Conservation (phyloP, 2,797 vertebrate genomes). For the Poeciliopsis turneri region DNA sequence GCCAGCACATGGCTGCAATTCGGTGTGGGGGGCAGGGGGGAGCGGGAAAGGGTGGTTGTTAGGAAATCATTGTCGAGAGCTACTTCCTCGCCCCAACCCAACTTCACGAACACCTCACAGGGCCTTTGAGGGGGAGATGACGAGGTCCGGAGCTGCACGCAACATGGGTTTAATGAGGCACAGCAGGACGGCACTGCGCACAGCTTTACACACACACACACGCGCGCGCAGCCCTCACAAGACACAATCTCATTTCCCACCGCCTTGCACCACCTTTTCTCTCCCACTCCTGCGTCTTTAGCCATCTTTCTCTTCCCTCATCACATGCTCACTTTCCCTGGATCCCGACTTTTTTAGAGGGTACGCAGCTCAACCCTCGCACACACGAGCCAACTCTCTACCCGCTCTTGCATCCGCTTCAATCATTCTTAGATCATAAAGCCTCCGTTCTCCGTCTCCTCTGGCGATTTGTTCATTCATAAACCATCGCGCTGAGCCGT, state of each 20-base stretch:
- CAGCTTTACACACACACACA: conserved; percentile 29
- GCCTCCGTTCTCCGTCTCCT: conserved; percentile 65
- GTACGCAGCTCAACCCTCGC: conserved; percentile 7
- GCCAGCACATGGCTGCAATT: conserved; percentile 59
- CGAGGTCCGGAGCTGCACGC: conserved; percentile 73
- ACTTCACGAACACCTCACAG: conserved; percentile 23
- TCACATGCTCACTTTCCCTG: conserved; percentile 27
- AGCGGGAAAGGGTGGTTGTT: conserved; percentile 41
- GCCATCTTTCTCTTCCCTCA: conserved; percentile 30
- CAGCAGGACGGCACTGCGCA: conserved; percentile 70
- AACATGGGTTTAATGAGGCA: conserved; percentile 82
- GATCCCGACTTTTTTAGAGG: conserved; percentile 41
- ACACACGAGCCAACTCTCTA: conserved; percentile 29
- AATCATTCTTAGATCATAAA: conserved; percentile 75
- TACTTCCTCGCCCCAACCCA: conserved; percentile 24
- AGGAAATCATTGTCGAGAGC: conserved; percentile 77
- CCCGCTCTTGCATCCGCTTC: conserved; percentile 69
- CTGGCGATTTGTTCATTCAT: conserved; percentile 77
- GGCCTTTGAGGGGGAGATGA: conserved; percentile 66
- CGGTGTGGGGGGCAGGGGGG: conserved; percentile 20
- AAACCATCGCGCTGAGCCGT: conserved; percentile 68
- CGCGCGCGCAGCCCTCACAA: conserved; percentile 37
- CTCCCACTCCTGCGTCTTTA: conserved; percentile 22
- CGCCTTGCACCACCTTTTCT: conserved; percentile 26
- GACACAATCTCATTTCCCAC: conserved; percentile 65